A percentile compares a stretch with the other conserved stretches of the same genome.
These are phyloP conservation scores for Trypoxylon attenuatum DNA, from an alignment of 2,888 invertebrate species.

Conservation along the genomic window DNA sequence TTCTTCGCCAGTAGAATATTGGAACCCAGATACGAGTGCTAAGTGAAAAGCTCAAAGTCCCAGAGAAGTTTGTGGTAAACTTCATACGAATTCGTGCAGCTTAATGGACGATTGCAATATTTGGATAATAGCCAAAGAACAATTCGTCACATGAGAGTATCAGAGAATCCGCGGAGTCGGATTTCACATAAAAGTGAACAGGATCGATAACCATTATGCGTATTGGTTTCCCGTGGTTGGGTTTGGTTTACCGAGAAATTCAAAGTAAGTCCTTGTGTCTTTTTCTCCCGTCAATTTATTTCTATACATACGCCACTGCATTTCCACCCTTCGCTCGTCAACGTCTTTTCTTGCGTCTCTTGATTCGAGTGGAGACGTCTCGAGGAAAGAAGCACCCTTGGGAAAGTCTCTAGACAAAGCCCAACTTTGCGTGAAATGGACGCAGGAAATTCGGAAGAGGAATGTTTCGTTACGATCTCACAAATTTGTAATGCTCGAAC, in stretches of 20 bases:
- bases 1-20: too few species aligned
- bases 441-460: too few species aligned
- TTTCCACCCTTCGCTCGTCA: not conserved
- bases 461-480: too few species aligned
- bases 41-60: too few species aligned
- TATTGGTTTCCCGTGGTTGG: constrained; percentile 20
- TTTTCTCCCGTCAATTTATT: not conserved
- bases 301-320: not conserved
- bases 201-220: constrained; percentile 29
- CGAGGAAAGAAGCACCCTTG: not conserved
- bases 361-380: not conserved
- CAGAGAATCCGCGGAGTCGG: not conserved
- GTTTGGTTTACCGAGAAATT: constrained; percentile 34
- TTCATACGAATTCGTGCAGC: too few species aligned
- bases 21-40: too few species aligned
- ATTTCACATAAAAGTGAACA: not conserved
- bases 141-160: not conserved
- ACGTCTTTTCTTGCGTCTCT: not conserved
- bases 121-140: not conserved
- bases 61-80: too few species aligned
- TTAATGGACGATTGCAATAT: not conserved
- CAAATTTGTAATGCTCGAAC: too few species aligned
- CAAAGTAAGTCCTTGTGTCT: not conserved
- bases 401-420: not conserved
- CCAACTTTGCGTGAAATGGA: not conserved